These are phyloP conservation scores for Eupithecia centaureata DNA, from an alignment of 2,888 invertebrate species.

Conservation along the genomic window DNA sequence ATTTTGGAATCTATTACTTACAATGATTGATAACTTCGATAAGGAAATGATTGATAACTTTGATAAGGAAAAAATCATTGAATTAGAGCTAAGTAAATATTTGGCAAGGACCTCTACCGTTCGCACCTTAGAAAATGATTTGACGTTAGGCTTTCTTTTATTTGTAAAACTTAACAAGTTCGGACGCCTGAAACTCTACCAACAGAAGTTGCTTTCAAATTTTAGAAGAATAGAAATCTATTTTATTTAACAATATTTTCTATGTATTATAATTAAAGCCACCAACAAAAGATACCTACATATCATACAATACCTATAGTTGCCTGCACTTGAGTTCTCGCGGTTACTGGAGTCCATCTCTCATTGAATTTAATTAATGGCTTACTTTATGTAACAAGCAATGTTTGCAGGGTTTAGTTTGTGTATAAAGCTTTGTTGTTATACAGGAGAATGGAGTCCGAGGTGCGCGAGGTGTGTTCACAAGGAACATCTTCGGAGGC, in stretches of 20 bases:
- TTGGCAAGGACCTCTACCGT: not conserved
- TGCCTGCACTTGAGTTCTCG: too few relatives aligned
- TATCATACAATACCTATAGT: too few relatives aligned
- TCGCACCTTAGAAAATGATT: not conserved
- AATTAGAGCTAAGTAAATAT: not conserved
- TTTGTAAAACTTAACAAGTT: not conserved
- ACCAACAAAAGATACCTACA: not conserved
- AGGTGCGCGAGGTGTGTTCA: conserved; percentile 61
- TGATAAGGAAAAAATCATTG: not conserved
- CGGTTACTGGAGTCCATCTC: too few relatives aligned
- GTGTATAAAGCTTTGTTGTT: conserved; percentile 5
- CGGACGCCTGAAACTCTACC: not conserved
- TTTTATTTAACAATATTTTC: too few relatives aligned
- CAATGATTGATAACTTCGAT: conserved; percentile 5
- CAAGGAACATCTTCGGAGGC: conserved; percentile 84
- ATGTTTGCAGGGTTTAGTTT: not conserved
- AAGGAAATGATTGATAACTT: not conserved
- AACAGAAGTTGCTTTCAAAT: not conserved
- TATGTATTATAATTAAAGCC: not conserved
- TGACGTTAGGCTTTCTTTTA: not conserved
- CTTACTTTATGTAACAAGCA: not conserved
- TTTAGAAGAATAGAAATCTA: not conserved
- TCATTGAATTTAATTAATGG: not conserved
- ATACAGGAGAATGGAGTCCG: conserved; percentile 59
- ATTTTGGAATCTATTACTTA: conserved; percentile 39